Base-by-base conservation (phyloP, 2,888 invertebrate genomes). In the Drosophila cognata region DNA sequence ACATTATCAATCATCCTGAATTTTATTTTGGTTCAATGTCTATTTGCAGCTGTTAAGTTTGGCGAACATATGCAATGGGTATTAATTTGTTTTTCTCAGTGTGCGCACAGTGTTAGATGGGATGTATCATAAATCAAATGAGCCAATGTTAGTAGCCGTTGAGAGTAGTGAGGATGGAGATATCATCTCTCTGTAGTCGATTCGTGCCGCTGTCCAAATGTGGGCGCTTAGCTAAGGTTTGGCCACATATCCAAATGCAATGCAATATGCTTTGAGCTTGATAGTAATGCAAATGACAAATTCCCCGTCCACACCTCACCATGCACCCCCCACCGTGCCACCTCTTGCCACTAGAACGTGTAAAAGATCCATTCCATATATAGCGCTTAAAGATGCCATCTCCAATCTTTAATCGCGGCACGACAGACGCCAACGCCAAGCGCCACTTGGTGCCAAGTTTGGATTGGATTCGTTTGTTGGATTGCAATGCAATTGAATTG, bases 351-450 rank as follows among this genome's bases (percentile, higher is more conserved):
- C 7, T 18, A 11, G 11, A 29, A 41, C 41, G 29, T 41, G 41
- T 62, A 59, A 63, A 72, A 64, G 48, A 33, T 46, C 46, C 46
- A 51, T 10, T 38, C 77, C 77, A 58, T 79, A 67, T 79, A 72
- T 71, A 57, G 78, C 50, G 58, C 50, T 65, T 63, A 61, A 75
- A 79, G 79, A 78, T 81, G 70, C 56, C 83, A 74, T 84, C 77
- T 63, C 65, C 56, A 73, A 70, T 61, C 77, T 82, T 77, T 67
- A 72, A 74, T 41, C 77, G 62, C 79, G 68, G 67, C 77, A 79
- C 79, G 79, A 74, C 77, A 75, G 48, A 64, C 80, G 77, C 80
- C 80, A 82, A 85, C 84, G 77, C 74, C 68, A 80, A 81, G 79
- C 79, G 80, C 63, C 79, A 74, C 71, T 58, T 71, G 71, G 62